Evolutionary conservation across 1,140 invertebrate species (phyloP), one percentile per base, ranked within the genome.

Genomic region (Bradynema listronoti): DNA sequence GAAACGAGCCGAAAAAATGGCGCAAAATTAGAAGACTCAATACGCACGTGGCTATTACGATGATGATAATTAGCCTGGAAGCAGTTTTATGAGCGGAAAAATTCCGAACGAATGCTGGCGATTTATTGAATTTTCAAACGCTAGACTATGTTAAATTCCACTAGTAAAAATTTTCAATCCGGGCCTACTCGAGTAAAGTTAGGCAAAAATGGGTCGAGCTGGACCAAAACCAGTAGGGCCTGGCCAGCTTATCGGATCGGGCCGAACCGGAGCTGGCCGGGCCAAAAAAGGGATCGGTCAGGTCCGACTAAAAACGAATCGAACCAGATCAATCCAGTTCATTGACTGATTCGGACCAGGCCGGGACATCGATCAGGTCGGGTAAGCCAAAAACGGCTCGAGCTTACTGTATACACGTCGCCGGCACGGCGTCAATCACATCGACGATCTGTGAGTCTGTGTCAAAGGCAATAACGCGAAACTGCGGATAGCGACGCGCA

Each of bases 361-460:
- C 34, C 27, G 29, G 5, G 27, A 50, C 22, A 29, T 50, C 4
- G 29, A 9, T 50, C 27, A 3, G 34, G 5, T 50, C 27, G 9
- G 3, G 29, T 19, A 19, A n/a, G 4, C 14, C 19, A 58, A 1
- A 36, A 58, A 58, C 7, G 32, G 58, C 1, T 64, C 34, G 11
- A 62, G 41, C 64, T 58, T 16, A 62, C 60, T 29, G 65, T 4
- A 34, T 30, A 24, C 24, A 56, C 6, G 60, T 62, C 22, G 25
- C 25, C 29, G 47, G 27, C 4, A 62, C 49, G 11, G 36, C 27
- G 29, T 70, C 47, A 41, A 66, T 66, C 29, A 66, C 62, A 32
- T 66, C 64, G 41, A 41, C 69, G 2, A 59, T 67, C 19, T 27
- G 47, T 14, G 49, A 65, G 47, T 67, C 65, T 3, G 65, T 67